Evolutionary conservation across 2,113 vertebrate species (phyloP), one percentile per base, ranked within the genome.

Genomic region (Dryoscopus gambensis): DNA sequence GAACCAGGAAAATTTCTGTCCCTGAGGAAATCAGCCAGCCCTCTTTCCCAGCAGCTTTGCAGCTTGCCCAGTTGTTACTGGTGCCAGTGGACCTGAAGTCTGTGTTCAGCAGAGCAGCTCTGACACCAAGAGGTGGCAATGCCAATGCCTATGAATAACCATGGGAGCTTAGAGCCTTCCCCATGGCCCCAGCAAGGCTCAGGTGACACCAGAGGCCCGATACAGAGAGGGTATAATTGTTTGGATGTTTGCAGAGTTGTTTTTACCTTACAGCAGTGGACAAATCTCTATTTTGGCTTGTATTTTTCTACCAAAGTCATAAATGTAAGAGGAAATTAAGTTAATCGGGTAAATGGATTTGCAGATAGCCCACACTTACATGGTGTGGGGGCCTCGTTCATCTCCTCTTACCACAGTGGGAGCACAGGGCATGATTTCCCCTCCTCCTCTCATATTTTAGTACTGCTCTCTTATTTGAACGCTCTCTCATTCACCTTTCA

Each of bases 401-500:
- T 90, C 50, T 65, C 75, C 65, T 71, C 39, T 65, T 76, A 25
- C 33, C 67, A 8, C 35, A 74, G 31, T 56, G 23, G 49, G 27
- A 89, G 20, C 10, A 1, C 11, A 65, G 24, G 49, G 37, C 19
- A 40, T 35, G 31, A 22, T 68, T 87, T 89, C 60, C 81, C 33
- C 13, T 30, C 55, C 15, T 46, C 33, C 37, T 47, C 70, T 85
- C 14, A 5, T 56, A 59, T 44, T 80, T 70, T 30, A 89, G 65
- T 64, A 40, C 53, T 19, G 49, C n/a, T 19, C 71, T 93, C 35
- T 44, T 75, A 35, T 15, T 87, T 67, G 65, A 85, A 85, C 10
- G 11, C 25, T 53, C 31, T 92, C 57, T 87, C 33, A 39, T 95
- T 96, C 78, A 87, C 91, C 71, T 93, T 94, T 93, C 91, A 89